These are phyloP conservation scores for Columba livia DNA, from an alignment of 2,113 vertebrate species.

Conservation along the genomic window DNA sequence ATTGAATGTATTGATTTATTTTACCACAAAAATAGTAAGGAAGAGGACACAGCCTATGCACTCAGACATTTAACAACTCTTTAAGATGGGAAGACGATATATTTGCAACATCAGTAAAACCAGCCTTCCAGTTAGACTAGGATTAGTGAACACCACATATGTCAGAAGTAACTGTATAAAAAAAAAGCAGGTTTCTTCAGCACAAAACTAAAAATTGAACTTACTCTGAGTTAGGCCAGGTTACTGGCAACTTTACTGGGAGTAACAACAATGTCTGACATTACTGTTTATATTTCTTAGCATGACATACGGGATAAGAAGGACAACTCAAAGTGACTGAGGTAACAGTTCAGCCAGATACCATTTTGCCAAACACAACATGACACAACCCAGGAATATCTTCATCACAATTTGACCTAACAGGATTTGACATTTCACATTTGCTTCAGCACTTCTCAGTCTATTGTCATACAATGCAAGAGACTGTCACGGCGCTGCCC, in stretches of 20 bases:
- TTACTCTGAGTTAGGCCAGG: neutral
- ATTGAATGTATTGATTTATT: neutral
- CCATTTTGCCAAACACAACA: neutral
- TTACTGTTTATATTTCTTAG: neutral
- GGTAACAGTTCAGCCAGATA: neutral
- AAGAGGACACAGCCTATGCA: neutral
- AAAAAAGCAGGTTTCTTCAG: neutral
- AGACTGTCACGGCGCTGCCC: neutral
- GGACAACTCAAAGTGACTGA: neutral
- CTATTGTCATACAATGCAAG: rapidly evolving
- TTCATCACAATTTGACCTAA: neutral
- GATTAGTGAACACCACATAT: neutral
- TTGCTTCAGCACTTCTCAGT: neutral
- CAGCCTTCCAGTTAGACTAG: neutral
- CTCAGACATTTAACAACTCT: neutral
- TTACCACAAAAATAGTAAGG: neutral
- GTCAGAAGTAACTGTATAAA: neutral
- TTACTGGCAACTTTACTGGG: rapidly evolving
- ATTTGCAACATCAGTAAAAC: neutral
- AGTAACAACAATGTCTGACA: rapidly evolving
- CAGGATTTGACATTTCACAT: neutral
- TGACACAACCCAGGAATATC: neutral
- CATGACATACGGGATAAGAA: rapidly evolving
- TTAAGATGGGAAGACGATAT: neutral
- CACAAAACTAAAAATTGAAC: neutral